Evolutionary conservation across 2,797 vertebrate genomes (phyloP).

Genomic region (Astyanax mexicanus): DNA sequence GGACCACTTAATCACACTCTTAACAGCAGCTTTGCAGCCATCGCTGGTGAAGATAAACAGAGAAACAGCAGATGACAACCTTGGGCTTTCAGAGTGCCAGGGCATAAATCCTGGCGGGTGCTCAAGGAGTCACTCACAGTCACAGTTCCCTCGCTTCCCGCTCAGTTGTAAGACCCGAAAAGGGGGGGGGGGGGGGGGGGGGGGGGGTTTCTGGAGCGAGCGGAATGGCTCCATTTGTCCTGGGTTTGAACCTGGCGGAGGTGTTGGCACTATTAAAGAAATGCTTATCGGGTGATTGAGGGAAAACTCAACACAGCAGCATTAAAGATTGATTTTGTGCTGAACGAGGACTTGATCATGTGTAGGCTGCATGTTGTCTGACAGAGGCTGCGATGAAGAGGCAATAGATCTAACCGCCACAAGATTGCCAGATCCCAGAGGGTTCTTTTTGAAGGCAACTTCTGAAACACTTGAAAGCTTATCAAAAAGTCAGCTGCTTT

Average conservation of each 20-base stretch:
- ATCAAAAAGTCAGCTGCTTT: constrained; percentile 3
- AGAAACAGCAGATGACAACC: constrained; percentile 63
- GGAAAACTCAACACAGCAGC: constrained; percentile 8
- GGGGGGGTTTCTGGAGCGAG: neutral
- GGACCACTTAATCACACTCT: constrained; percentile 60
- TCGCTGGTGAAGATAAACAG: constrained; percentile 61
- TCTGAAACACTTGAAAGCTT: neutral
- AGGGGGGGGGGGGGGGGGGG: too few relatives aligned
- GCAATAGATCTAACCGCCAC: neutral
- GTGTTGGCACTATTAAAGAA: neutral
- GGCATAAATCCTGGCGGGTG: constrained; percentile 55
- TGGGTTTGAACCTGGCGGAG: constrained; percentile 68
- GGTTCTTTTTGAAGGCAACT: neutral
- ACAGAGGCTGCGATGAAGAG: neutral
- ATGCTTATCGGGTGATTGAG: neutral
- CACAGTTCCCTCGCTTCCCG: constrained; percentile 9
- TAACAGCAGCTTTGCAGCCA: constrained; percentile 58
- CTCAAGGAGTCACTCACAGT: constrained; percentile 23
- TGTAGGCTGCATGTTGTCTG: constrained; percentile 2
- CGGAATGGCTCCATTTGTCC: constrained; percentile 53
- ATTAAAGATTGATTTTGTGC: neutral
- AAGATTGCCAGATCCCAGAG: neutral
- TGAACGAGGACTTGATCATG: neutral
- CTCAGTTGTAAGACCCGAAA: constrained; percentile 6
- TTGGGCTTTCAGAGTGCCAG: constrained; percentile 52